Base-by-base conservation (phyloP, 2,888 invertebrate species). In the Tuta absoluta region DNA sequence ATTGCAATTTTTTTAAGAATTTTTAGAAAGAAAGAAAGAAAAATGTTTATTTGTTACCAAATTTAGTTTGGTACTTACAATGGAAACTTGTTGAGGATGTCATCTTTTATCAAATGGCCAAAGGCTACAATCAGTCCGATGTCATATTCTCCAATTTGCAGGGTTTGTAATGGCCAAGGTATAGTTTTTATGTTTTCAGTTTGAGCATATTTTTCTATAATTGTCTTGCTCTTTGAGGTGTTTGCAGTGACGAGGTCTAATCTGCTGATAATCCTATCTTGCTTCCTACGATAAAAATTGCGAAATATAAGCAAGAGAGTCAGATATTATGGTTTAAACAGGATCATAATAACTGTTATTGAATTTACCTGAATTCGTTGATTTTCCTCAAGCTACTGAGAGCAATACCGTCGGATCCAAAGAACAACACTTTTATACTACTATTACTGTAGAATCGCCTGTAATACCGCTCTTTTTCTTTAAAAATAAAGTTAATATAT, bases 101-200 rank as follows among this genome's bases (percentile, higher is more conserved):
- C 81, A 69, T 93, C 88, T 48, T 97, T 97, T 75, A 99, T 97
- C 67, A 99, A 90, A 79, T 97, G 95, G 0, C 99, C 98, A 92
- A 99, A 99, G 0, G 98, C 98, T 1, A 97, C 98, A 33, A 99
- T 96, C 60, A 98, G 87, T 4, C 98, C 98, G 66, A 98, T 86
- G 80, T 98, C 95, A 89, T 95, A 98, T 62, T 92, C 85, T 14
- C 82, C 78, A 62, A 88, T 74, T 10, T 78, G 70, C 48, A 92
- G 75, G 48, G 82, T 70, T 33, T 85, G 71, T 61, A 92, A 79
- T 2, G 95, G 95, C 97, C 97, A 98, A 66, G 91, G 79, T 71
- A 94, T 92, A 19, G 95, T 78, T 17, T 80, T 79, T 23, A 97
- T 87, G 41, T 93, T 89, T 73, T 94, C 89, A 21, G 93, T 74